Evolutionary conservation across 2,888 invertebrate genomes (phyloP), one percentile per base, ranked within the genome.

Genomic region (Drosophila helvetica): DNA sequence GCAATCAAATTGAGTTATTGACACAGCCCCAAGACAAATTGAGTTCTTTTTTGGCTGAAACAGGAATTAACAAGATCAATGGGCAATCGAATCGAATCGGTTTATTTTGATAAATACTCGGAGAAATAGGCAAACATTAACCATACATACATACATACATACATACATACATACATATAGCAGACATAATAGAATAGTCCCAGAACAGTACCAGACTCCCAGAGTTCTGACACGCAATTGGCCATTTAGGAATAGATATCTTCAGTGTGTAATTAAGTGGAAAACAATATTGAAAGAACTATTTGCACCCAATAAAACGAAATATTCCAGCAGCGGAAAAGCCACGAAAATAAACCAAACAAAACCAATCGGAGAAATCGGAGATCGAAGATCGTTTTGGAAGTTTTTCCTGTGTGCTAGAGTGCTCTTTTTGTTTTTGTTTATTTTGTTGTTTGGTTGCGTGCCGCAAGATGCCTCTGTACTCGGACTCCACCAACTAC

Each of bases 401-500:
- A 30, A 15, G n/a, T n/a, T 51, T n/a, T n/a, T 38, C n/a, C 38
- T 15, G 15, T 51, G 19, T 25, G n/a, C n/a, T 12, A 9, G 7
- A 22, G 27, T 7, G 27, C 6, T 42, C n/a, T 42, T 47, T 46
- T 59, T 27, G 52, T 47, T 57, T 46, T 59, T 27, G 52, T 58
- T 50, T 38, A 15, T 19, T 18, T 15, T 51, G 18, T 30, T 27
- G n/a, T 65, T 47, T 52, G 5, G 38, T 38, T 38, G n/a, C 12
- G 12, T 33, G 12, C 30, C 30, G 18, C 43, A 77, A 74, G 33
- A 95, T 95, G 95, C 95, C 95, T 83, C 93, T 95, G 72, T 95
- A 94, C 91, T 94, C 94, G 78, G 95, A 95, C 89, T 93, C 94
- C 17, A 74, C 84, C 74, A 94, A 94, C 79, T 93, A 94, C 89